Base-by-base conservation (phyloP, 2,888 invertebrate genomes). In the Melitaea athalia region DNA sequence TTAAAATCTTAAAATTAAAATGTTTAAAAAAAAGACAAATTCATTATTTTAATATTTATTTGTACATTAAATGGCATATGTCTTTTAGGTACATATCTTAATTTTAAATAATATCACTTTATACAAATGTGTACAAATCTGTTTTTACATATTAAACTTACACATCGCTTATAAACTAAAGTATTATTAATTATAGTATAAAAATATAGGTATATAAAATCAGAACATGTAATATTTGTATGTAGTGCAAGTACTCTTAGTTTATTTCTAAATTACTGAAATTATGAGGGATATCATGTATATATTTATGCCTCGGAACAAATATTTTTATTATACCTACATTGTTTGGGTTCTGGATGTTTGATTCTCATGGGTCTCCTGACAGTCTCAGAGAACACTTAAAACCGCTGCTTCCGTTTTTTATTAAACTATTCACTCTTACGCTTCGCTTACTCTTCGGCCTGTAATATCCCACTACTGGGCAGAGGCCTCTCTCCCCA, bases 61-160 rank as follows among this genome's bases (percentile, higher is more conserved):
- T 70, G 63, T 70, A 74, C 71, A 82, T 78, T 77, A 83, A 83
- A 85, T 85, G 84, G 83, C 85, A 81, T 85, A 83, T 77, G 78
- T 85, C 81, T 86, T 85, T 85, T 85, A 84, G 84, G 85, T 87
- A n/a, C n/a, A n/a, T n/a, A 81, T 78, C 74, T 81, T 78, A 81
- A 61, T 15, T 17, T 59, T 73, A 77, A 62, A 78, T 89, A 87
- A 83, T 89, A 88, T 89, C 89, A 89, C 89, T 80, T 83, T 82
- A 81, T 59, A 71, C 38, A 15, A 70, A 69, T 53, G 45, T 53
- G 53, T 67, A 62, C 42, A 59, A 65, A 47, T 59, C 42, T 31
- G 59, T 17, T 50, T 17, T 24, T 61, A 66, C 49, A 66, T 8
- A 31, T 24, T 33, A 17, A 17, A 24, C 38, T 59, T 57, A 62